Conservation (phyloP, 2,888 invertebrate genomes). For the Agapostemon virescens region DNA sequence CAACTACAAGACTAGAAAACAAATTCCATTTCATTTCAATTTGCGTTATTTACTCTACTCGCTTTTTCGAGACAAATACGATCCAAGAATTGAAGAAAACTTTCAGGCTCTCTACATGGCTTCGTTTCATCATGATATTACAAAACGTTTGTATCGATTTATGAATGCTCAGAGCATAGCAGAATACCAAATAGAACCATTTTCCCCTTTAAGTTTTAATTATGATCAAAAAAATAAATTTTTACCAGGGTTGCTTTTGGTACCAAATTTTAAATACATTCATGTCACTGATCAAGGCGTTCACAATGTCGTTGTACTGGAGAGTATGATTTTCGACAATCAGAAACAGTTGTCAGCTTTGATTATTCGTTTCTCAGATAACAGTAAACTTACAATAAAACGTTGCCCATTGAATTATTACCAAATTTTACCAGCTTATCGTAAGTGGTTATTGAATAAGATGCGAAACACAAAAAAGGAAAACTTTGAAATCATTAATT, state of each 20-base stretch:
- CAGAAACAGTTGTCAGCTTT: fast-evolving
- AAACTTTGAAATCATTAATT: conserved; percentile 5
- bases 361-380: neutral
- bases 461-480: fast-evolving
- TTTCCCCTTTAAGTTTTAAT: neutral
- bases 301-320: neutral
- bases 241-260: conserved; percentile 20
- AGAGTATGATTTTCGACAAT: neutral
- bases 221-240: neutral
- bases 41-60: conserved; percentile 27
- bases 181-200: neutral
- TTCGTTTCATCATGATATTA: conserved; percentile 15
- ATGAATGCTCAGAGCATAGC: fast-evolving
- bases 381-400: fast-evolving
- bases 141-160: neutral
- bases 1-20: neutral
- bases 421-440: conserved; percentile 34
- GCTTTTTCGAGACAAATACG: conserved; percentile 10
- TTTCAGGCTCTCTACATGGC: conserved; percentile 32
- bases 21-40: conserved; percentile 16
- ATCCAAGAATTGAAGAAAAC: conserved; percentile 2
- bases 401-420: conserved; percentile 13
- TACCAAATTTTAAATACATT: conserved; percentile 23
- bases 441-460: neutral
- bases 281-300: neutral